Evolutionary conservation across 2,888 invertebrate species (phyloP), one percentile per base, ranked within the genome.

Genomic region (Hemaris fuciformis): DNA sequence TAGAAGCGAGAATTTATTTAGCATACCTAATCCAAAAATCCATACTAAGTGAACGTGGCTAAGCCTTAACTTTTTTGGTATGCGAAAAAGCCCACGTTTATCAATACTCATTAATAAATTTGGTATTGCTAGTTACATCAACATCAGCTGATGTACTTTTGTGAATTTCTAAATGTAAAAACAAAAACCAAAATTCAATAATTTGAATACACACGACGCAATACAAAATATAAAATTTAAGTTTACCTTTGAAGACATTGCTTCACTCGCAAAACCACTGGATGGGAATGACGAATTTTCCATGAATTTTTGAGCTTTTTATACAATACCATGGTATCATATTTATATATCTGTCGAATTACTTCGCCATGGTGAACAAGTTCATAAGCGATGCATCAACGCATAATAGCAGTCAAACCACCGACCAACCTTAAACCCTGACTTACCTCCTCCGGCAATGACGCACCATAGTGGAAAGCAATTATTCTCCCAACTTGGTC

Each of bases 371-470:
- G 73, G 68, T 74, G 69, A 67, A 66, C 70, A 70, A 67, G 57
- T 67, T 67, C 74, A 67, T 66, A 62, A 66, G 63, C 62, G 66
- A 72, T 72, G 67, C 69, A 69, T 70, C 67, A 70, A 64, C 63
- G 57, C 63, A 64, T 67, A 64, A 64, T 70, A 70, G 67, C 72
- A 66, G 67, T 62, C 13, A 71, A 87, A 85, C 83, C 76, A 71
- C 82, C 74, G 63, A 38, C 56, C 62, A 76, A 78, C 87, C 85
- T 87, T 83, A 81, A 81, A 79, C 80, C 70, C 66, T 63, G 64
- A 62, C 63, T 73, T 68, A 76, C 77, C 75, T 77, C 76, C 79
- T 75, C 71, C 73, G 71, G 72, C 69, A 73, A 66, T 68, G 64
- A 61, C 48, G 60, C 56, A 63, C 64, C 66, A 62, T 68, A 70